Evolutionary conservation across 2,888 invertebrate genomes (phyloP).

Genomic region (Hypomecis atomaria): DNA sequence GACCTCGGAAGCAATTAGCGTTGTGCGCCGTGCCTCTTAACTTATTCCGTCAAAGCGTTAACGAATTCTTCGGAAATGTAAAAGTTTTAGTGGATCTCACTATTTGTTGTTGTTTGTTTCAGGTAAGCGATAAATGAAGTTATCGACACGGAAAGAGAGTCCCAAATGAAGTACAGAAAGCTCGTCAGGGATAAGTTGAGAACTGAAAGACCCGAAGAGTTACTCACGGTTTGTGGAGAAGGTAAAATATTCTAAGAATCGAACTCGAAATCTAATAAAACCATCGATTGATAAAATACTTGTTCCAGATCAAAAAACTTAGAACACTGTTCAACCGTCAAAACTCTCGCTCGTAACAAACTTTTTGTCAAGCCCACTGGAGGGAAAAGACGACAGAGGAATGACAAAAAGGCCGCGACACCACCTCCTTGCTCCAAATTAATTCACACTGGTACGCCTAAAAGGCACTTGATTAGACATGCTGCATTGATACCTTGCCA

Average conservation of each 20-base stretch:
- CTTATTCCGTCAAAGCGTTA: slow-evolving; percentile 24
- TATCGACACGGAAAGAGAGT: background rate
- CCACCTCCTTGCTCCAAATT: slow-evolving; percentile 42
- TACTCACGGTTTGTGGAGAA: background rate
- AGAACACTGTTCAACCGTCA: slow-evolving; percentile 3
- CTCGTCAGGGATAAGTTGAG: background rate
- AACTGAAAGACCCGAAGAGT: background rate
- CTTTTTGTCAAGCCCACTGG: slow-evolving; percentile 20
- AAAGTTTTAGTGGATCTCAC: slow-evolving; percentile 20
- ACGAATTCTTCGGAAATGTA: slow-evolving; percentile 23
- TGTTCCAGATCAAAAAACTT: slow-evolving; percentile 7
- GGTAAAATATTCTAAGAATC: background rate
- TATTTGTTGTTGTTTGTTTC: slow-evolving; percentile 36
- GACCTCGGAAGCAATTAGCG: slow-evolving; percentile 28
- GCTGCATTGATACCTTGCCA: slow-evolving; percentile 30
- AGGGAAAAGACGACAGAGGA: slow-evolving; percentile 31
- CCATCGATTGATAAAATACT: too few species aligned
- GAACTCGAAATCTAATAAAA: too few species aligned
- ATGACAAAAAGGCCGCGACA: slow-evolving; percentile 35
- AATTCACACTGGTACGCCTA: slow-evolving; percentile 47
- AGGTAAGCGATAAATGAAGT: slow-evolving; percentile 36
- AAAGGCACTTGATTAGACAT: slow-evolving; percentile 33
- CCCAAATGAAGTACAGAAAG: background rate
- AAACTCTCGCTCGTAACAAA: slow-evolving; percentile 16
- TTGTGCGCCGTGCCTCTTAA: slow-evolving; percentile 21